Percentiles rank a stretch among this genome's conserved stretches.
These are phyloP conservation scores for Drosophila pectinifera DNA, from an alignment of 1,140 invertebrate genomes.

Conservation along the genomic window DNA sequence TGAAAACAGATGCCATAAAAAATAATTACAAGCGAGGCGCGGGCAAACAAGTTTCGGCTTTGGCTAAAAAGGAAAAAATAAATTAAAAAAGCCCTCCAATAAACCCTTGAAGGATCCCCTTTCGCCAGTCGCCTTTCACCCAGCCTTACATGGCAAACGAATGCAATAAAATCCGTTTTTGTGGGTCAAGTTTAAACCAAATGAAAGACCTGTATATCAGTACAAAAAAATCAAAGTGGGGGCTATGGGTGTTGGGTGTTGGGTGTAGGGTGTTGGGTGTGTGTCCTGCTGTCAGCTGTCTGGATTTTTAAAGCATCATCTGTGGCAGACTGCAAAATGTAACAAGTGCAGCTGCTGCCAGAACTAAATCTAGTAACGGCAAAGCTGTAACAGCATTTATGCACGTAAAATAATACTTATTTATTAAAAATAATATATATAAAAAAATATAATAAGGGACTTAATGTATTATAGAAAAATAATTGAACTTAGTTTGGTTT, in stretches of 20 bases:
- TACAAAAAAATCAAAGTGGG: neutral
- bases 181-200: constrained; percentile 75
- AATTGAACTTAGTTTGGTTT: too few relatives aligned
- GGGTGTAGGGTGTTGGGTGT: constrained; percentile 14
- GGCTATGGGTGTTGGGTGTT: constrained; percentile 14
- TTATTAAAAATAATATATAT: neutral
- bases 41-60: constrained; percentile 8
- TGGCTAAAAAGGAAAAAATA: neutral
- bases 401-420: neutral
- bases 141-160: constrained; percentile 25
- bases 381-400: constrained; percentile 9
- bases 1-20: constrained; percentile 31
- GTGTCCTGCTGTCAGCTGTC: constrained; percentile 38
- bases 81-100: neutral
- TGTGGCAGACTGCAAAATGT: constrained; percentile 33
- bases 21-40: constrained; percentile 39
- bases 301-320: constrained; percentile 48
- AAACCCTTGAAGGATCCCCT: neutral
- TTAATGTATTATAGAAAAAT: too few relatives aligned
- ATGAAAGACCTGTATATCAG: constrained; percentile 29
- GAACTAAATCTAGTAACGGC: constrained; percentile 4
- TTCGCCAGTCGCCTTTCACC: constrained; percentile 10
- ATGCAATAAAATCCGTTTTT: constrained; percentile 52
- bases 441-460: too few relatives aligned
- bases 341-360: constrained; percentile 31